These are phyloP conservation scores for Pantherophis alleghaniensis DNA, from an alignment of 2,797 vertebrate genomes.

Conservation along the genomic window DNA sequence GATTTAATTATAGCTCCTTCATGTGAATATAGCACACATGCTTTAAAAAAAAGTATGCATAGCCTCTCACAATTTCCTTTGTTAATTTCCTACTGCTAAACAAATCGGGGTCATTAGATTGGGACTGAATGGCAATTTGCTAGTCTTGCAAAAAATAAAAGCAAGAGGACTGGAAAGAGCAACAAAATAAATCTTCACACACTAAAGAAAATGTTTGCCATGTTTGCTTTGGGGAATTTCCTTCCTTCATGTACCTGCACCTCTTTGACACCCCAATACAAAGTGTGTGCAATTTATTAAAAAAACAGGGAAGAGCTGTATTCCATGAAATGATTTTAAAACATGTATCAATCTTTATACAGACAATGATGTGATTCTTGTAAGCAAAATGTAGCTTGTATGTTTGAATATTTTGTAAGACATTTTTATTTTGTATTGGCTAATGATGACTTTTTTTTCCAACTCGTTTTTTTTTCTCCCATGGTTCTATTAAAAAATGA, in stretches of 20 bases:
- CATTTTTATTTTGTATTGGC: conserved; percentile 43
- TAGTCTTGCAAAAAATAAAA: neutral
- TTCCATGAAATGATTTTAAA: conserved; percentile 13
- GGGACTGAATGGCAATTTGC: neutral
- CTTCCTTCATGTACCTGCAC: neutral
- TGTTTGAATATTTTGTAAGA: conserved; percentile 37
- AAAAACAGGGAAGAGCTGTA: conserved; percentile 31
- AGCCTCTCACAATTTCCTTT: neutral
- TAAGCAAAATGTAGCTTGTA: conserved; percentile 27
- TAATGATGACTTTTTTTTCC: conserved; percentile 42
- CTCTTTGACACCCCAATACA: neutral
- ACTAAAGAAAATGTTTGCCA: neutral
- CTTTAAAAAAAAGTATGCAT: neutral
- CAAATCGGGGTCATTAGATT: neutral
- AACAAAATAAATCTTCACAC: neutral
- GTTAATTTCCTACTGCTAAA: neutral
- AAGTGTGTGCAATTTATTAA: conserved; percentile 35
- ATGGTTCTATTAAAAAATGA: conserved; percentile 54
- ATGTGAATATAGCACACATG: neutral
- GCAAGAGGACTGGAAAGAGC: neutral
- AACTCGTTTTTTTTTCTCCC: conserved; percentile 49
- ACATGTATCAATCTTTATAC: conserved; percentile 39
- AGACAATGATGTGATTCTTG: conserved; percentile 33
- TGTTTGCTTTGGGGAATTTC: neutral
- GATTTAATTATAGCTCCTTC: neutral